Conservation (phyloP, 37 sponge, comb jelly and placozoan species). For the Hexactinellida sp. region DNA sequence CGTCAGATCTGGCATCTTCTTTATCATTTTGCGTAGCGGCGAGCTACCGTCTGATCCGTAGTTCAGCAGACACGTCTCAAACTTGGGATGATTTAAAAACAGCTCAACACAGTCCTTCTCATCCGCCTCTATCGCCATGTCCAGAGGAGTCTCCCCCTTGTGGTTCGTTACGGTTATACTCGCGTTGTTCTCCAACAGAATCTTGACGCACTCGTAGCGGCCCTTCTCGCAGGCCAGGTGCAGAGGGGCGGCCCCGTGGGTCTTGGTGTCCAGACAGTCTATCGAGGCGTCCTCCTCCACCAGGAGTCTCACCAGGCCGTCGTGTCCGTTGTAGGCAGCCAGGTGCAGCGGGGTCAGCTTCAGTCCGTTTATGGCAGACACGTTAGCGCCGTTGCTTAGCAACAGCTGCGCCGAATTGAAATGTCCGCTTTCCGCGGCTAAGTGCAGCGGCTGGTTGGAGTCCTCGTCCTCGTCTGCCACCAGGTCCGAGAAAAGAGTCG, state of each 20-base stretch:
- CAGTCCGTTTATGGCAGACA: conserved; percentile 40
- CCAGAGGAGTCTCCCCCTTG: conserved; percentile 46
- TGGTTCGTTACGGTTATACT: conserved; percentile 24
- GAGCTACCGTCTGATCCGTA: conserved; percentile 27
- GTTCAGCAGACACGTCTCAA: conserved; percentile 51
- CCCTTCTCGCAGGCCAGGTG: conserved; percentile 66
- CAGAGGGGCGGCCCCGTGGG: conserved; percentile 38
- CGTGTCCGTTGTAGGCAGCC: neutral
- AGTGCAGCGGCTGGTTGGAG: conserved; percentile 75
- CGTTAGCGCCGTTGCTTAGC: conserved; percentile 43
- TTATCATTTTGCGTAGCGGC: conserved; percentile 63
- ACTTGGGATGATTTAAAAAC: conserved; percentile 1
- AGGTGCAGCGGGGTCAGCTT: neutral
- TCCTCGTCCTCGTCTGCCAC: conserved; percentile 77
- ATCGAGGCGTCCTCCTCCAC: neutral
- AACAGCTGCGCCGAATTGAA: conserved; percentile 33
- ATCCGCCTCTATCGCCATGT: conserved; percentile 59
- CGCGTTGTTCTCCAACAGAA: conserved; percentile 51
- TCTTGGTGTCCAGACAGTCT: neutral
- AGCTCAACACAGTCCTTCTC: conserved; percentile 1
- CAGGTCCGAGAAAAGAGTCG: neutral
- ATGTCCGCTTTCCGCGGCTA: conserved; percentile 67
- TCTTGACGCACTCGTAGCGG: conserved; percentile 29
- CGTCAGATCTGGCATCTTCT: conserved; percentile 77
- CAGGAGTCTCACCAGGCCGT: neutral